Evolutionary conservation across 2,888 invertebrate species (phyloP).

Genomic region (Machimus atricapillus): DNA sequence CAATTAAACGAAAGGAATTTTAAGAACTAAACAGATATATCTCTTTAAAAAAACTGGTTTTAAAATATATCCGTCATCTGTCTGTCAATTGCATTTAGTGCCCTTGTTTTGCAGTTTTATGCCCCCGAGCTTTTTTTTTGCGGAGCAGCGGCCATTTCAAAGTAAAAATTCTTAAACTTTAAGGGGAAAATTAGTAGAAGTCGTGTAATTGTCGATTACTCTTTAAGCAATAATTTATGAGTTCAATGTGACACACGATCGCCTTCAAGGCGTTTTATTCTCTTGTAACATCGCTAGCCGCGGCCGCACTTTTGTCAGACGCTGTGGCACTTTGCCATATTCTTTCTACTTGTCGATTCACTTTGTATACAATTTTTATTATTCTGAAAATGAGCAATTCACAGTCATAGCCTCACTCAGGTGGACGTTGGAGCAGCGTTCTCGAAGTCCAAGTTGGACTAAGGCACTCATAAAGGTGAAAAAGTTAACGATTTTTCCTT

Average conservation of each 20-base stretch:
- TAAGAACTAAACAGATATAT: background rate
- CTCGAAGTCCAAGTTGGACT: background rate
- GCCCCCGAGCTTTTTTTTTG: background rate
- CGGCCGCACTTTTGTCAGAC: background rate
- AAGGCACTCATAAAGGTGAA: background rate
- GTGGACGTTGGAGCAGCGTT: background rate
- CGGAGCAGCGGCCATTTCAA: background rate
- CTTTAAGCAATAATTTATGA: background rate
- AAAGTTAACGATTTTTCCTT: background rate
- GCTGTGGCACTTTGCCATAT: background rate
- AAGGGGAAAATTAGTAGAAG: background rate
- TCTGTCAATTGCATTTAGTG: background rate
- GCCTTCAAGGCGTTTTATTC: background rate
- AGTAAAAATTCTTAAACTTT: conserved; percentile 1
- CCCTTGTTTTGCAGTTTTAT: background rate
- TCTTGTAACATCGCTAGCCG: background rate
- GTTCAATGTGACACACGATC: background rate
- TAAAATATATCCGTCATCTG: background rate
- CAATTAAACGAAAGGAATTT: background rate
- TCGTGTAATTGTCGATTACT: background rate
- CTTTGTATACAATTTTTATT: background rate
- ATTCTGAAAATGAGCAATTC: background rate
- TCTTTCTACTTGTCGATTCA: background rate
- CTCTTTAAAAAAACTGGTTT: background rate
- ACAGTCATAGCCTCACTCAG: background rate